Evolutionary conservation across 1,140 invertebrate genomes (phyloP), one percentile per base, ranked within the genome.

Genomic region (Aphis gossypii): DNA sequence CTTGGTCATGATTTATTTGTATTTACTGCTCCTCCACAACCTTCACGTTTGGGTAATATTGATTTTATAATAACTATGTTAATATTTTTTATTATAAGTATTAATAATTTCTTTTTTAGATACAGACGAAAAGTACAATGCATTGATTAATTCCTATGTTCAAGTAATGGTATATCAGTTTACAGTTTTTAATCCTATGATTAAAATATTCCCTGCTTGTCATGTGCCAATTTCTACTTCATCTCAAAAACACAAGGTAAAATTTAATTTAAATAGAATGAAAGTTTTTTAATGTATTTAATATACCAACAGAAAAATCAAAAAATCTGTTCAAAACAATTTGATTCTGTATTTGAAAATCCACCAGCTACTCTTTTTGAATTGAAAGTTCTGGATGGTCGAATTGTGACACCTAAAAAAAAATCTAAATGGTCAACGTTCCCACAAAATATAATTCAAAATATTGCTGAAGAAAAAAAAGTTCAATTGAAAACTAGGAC

Each of bases 171-270:
- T 96, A 94, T 95, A 96, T 68, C 96, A 96, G 94, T 95, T 97
- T 41, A 96, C 96, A 30, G 94, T 97, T 91, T 95, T 96, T 60
- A 96, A 96, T 94, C 96, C 96, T 20, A 95, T 95, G 0, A 94
- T 97, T 3, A 95, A 97, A 95, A 94, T 97, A 48, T 96, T 96
- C 95, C 94, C 96, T 60, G 95, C 96, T 87, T 96, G 96, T 95
- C 96, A 96, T 95, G 95, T 95, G 51, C 94, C 93, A 83, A 90
- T n/a, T 76, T 76, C 38, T 44, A 46, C 94, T 76, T 94, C 60
- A 46, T 56, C 93, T 90, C 87, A 83, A 20, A 89, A 44, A 82
- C 56, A 94, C 14, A 94, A 89, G 76, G 93, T 94, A 94, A 90
- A 18, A 76, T 82, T 11, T 44, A 18, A 89, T 48, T 25, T 51